Base-by-base conservation (phyloP, 2,113 vertebrate species). In the Kobus ellipsiprymnus region DNA sequence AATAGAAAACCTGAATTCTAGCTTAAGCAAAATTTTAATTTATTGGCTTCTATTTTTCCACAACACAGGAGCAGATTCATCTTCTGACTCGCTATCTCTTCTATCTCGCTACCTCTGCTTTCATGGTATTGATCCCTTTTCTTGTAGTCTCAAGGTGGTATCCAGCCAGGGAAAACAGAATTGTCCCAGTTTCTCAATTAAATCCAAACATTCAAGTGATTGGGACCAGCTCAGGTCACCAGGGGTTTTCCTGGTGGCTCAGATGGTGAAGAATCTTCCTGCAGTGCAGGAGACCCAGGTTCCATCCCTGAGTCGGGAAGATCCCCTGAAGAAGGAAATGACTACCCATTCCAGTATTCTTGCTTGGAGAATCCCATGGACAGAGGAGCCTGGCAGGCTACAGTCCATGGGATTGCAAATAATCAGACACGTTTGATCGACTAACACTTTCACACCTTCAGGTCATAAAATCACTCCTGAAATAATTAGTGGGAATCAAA, bases 401-500 rank as follows among this genome's bases (percentile, higher is more conserved):
- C n/a, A 71, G n/a, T 71, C 67, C 19, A 40, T 23, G 19, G 67
- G 67, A 1, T 12, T 71, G 67, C n/a, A 71, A 71, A 71, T 71
- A 71, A 71, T 71, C 67, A 71, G n/a, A 71, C n/a, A 40, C 0
- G 2, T 3, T 23, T 40, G n/a, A 71, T 71, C 1, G 0, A 71
- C 36, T 71, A 71, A 71, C 10, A 23, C 67, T 40, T 71, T 23
- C 19, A 40, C 5, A 71, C n/a, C 23, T 71, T 23, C n/a, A 71
- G n/a, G n/a, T 71, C n/a, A 71, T 62, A 95, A 94, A n/a, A 93
- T 40, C n/a, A 84, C 8, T 19, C 25, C 33, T 90, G 30, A 83
- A 62, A 82, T 50, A 85, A 64, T 77, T 60, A 36, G 33, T 46
- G 40, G 55, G 17, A 55, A 82, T 13, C 23, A 83, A 44, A 93